Conservation (phyloP, 1,140 invertebrate genomes). For the Zaprionus taronus region DNA sequence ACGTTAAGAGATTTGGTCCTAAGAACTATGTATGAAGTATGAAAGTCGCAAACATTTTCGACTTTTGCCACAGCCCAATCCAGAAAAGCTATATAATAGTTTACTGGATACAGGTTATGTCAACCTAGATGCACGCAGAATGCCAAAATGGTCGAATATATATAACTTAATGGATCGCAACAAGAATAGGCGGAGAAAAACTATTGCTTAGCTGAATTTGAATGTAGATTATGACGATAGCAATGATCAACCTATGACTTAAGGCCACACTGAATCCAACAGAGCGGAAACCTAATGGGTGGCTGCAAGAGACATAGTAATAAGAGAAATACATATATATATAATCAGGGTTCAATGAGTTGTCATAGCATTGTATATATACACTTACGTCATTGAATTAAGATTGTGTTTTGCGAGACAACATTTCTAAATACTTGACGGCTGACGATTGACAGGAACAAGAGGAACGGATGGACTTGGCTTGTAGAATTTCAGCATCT, state of each 20-base stretch:
- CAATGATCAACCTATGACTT: constrained; percentile 11
- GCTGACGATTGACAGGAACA: neutral
- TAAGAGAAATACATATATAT: constrained; percentile 26
- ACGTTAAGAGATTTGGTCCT: neutral
- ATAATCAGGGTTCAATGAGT: neutral
- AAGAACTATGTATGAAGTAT: constrained; percentile 5
- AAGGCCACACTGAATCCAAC: constrained; percentile 20
- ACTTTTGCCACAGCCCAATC: constrained; percentile 16
- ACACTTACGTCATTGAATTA: constrained; percentile 60
- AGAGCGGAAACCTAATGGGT: constrained; percentile 8
- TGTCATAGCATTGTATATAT: constrained; percentile 18
- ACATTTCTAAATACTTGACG: constrained; percentile 5
- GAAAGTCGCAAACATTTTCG: neutral
- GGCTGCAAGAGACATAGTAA: constrained; percentile 44
- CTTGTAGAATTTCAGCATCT: constrained; percentile 68
- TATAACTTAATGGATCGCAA: neutral
- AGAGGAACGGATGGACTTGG: constrained; percentile 49
- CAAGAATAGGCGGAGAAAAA: neutral
- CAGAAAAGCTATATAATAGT: neutral
- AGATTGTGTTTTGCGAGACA: constrained; percentile 2
- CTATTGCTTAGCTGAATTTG: constrained; percentile 3
- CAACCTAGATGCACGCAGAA: neutral
- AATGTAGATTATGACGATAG: neutral
- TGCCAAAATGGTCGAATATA: neutral
- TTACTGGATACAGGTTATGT: neutral